Conservation (phyloP, 1,140 invertebrate genomes). For the Cyphomyrmex costatus region DNA sequence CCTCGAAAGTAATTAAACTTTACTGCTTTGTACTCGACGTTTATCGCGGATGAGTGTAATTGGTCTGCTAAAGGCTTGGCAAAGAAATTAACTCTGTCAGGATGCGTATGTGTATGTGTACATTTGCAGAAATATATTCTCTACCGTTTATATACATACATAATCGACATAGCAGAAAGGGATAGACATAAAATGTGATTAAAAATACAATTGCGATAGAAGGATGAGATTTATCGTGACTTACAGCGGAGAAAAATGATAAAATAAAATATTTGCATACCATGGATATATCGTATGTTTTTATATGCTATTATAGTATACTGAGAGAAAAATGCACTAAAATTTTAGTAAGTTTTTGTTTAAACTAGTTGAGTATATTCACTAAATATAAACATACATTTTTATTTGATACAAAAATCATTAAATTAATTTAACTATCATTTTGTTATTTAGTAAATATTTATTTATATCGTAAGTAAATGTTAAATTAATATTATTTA, state of each 20-base stretch:
- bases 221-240: neutral
- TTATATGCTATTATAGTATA: neutral
- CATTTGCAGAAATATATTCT: constrained; percentile 23
- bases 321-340: too few species aligned
- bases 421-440: too few species aligned
- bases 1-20: constrained; percentile 53
- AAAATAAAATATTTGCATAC: neutral
- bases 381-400: too few species aligned
- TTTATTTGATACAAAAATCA: too few species aligned
- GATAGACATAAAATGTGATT: neutral
- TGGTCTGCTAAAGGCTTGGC: constrained; percentile 4
- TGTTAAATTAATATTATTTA: too few species aligned
- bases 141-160: too few species aligned
- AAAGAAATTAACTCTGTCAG: constrained; percentile 50
- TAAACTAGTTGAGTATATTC: too few species aligned
- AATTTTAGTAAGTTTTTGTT: too few species aligned
- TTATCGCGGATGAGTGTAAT: constrained; percentile 42
- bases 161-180: neutral
- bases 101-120: constrained; percentile 5
- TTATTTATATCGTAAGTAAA: too few species aligned
- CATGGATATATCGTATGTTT: neutral
- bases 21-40: constrained; percentile 40
- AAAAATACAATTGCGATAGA: neutral
- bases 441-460: too few species aligned
- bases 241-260: neutral